Base-by-base conservation (phyloP, 2,888 invertebrate genomes). In the Gandaritis pyraliata region DNA sequence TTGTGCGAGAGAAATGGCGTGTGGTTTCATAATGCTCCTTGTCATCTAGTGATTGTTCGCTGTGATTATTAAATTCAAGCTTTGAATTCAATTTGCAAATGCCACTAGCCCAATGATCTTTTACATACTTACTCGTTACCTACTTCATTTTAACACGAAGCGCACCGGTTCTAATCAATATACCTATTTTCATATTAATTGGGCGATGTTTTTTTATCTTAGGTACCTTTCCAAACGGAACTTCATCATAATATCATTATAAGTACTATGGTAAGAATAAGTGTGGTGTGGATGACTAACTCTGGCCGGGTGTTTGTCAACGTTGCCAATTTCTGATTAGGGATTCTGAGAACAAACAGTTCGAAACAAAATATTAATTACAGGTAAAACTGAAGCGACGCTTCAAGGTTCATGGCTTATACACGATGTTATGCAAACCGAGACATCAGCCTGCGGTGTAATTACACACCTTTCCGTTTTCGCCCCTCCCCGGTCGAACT, bases 1-100 rank as follows among this genome's bases (percentile, higher is more conserved):
- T 88, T 87, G 74, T 76, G 69, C 74, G 78, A 87, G 88, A 90
- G 89, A 90, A 86, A 86, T 86, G 88, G 86, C 80, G 81, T 77
- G 80, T 74, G 73, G 80, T 90, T 89, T 86, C 88, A 78, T 83
- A 88, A 89, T 73, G 69, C 76, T 77, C 72, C 82, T 85, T 85
- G 86, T 86, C 86, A 85, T 83, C 82, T 80, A 76, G 77, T 74
- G 76, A 84, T 85, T 86, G 85, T 86, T 80, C 75, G 69, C 71
- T 74, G 58, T 69, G 71, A 75, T 73, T 78, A 64, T 63, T 57
- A 66, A 80, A 82, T 79, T 48, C 33, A 61, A 57, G 15, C 33
- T 56, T 48, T 39, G 49, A 12, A 15, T 51, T 50, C 23, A 30
- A 56, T 47, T 53, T 43, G 16, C 45, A 46, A 55, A 51, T 39